Conservation (phyloP, 2,797 vertebrate species). For the Malurus leucopterus region DNA sequence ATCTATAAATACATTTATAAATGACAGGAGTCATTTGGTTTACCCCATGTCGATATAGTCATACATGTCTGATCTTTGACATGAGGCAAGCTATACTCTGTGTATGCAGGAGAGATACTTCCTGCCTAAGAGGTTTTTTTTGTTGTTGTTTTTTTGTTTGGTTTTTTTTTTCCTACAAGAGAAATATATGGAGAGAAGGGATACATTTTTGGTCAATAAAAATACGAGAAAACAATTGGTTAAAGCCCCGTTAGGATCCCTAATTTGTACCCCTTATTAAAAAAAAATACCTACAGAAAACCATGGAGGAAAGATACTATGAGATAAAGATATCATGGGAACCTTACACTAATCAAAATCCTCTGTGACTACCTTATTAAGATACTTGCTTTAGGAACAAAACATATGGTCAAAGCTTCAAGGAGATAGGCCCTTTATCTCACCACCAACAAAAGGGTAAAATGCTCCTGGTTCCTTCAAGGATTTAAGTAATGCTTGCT, state of each 20-base stretch:
- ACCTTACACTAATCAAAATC: slow-evolving; percentile 53
- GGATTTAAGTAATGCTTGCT: slow-evolving; percentile 66
- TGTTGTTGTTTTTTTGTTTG: too few species aligned
- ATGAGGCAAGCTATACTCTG: not conserved
- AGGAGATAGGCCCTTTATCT: slow-evolving; percentile 23
- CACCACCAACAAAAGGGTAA: slow-evolving; percentile 50
- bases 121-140: not conserved
- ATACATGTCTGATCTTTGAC: not conserved
- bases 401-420: slow-evolving; percentile 52
- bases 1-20: too few species aligned
- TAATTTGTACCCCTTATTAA: not conserved
- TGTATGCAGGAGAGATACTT: not conserved
- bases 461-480: slow-evolving; percentile 54
- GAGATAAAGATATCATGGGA: slow-evolving; percentile 70
- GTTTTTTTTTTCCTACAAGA: not conserved
- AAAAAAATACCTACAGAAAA: not conserved
- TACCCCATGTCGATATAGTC: not conserved
- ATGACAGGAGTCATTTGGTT: not conserved
- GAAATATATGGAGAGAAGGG: not conserved
- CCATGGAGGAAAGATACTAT: not conserved
- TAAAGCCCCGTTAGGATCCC: not conserved
- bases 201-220: not conserved
- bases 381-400: slow-evolving; percentile 51
- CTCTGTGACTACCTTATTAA: slow-evolving; percentile 63
- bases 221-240: not conserved